phyloP scores from a whole-genome alignment of 2,113 vertebrate genomes.

The Brachyistius frenatus region DNA sequence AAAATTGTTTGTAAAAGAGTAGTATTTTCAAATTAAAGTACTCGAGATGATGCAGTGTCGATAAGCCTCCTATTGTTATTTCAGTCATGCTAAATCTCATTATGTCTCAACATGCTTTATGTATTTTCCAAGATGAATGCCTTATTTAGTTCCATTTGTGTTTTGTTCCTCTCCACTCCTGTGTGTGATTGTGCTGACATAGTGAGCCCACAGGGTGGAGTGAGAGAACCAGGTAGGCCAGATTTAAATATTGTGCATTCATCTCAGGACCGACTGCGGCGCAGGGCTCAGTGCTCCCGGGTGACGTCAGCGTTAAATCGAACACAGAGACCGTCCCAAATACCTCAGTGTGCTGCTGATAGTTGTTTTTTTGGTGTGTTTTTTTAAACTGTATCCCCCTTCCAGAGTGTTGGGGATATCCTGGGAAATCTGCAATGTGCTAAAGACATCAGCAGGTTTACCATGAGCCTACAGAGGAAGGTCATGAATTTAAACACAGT shows the following conservation, averaged over 20 bases:
- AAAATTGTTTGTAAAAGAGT: no score
- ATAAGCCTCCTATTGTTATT: background rate
- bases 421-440: slow-evolving; percentile 58
- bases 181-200: slow-evolving; percentile 67
- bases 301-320: slow-evolving; percentile 82
- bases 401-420: slow-evolving; percentile 53
- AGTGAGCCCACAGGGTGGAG: slow-evolving; percentile 80
- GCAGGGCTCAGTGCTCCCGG: slow-evolving; percentile 69
- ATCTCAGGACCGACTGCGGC: slow-evolving; percentile 87
- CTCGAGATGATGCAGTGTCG: no score
- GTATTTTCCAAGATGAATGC: background rate
- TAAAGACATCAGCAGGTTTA: slow-evolving; percentile 46
- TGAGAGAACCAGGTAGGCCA: slow-evolving; percentile 79
- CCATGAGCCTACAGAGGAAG: slow-evolving; percentile 20
- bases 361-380: slow-evolving; percentile 1
- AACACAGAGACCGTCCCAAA: slow-evolving; percentile 62
- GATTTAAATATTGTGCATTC: slow-evolving; percentile 88
- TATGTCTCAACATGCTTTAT: background rate
- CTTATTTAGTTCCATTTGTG: background rate
- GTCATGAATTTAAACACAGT: slow-evolving; percentile 26
- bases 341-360: slow-evolving; percentile 44
- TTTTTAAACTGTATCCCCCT: slow-evolving; percentile 10
- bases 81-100: background rate
- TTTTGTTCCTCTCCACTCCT: slow-evolving; percentile 18
- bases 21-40: no score